Base-by-base conservation (phyloP, 2,797 vertebrate genomes). In the Gouania willdenowi region DNA sequence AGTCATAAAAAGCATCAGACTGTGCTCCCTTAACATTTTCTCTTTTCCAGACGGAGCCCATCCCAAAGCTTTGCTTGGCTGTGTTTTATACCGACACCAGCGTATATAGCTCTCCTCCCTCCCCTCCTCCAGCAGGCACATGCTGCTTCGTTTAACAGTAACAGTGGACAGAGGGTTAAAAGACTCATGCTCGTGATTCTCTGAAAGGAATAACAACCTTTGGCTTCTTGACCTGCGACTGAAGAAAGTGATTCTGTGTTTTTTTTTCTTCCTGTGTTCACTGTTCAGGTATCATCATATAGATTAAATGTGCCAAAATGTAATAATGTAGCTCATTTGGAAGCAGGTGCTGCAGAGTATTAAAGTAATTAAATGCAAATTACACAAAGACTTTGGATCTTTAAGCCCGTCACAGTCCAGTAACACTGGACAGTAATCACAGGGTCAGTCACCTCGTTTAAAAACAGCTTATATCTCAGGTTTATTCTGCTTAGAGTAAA, bases 1-100 rank as follows among this genome's bases (percentile, higher is more conserved):
- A 77, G 74, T 83, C 77, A 82, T 85, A 82, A 87, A 87, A 82
- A 1, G 47, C 82, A 79, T 80, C 71, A 78, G 65, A 76, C 77
- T 79, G 71, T 79, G 71, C 63, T 75, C 63, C 58, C 40, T 63
- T 70, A 65, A 68, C 55, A 57, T 44, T 66, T 62, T 44, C n/a
- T 26, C 42, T 29, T 27, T 27, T 20, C 20, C 25, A 59, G 1
- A 2, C 28, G 40, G 44, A 77, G 60, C 54, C 69, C 62, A 82
- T 86, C 79, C 71, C 47, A 26, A 62, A 46, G 75, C 60, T 75
- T 17, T 69, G 72, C 77, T 71, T 76, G 71, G 66, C 66, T 84
- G 75, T 65, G 5, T 83, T 87, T 86, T 82, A 87, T 84, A 75
- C 82, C 58, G 22, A 53, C 56, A 54, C 68, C 66, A 77, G 65